phyloP scores from a whole-genome alignment of 2,797 vertebrate species.

The Neosilurus mollespiculum region DNA sequence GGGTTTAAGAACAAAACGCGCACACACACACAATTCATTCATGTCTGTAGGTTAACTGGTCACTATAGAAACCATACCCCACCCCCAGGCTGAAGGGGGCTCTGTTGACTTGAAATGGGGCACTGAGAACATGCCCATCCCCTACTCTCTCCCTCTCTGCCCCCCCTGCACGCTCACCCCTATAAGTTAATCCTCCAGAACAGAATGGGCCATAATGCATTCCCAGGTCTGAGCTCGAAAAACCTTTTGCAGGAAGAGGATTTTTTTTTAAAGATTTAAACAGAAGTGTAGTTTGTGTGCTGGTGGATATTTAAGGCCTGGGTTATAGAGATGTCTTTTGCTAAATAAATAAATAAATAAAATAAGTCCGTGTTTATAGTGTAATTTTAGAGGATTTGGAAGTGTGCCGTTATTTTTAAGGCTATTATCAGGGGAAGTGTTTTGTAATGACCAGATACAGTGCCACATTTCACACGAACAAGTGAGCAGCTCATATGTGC shows the following conservation, averaged over 20 bases:
- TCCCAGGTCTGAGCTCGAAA: conserved; percentile 63
- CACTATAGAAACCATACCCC: conserved; percentile 76
- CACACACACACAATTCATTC: conserved; percentile 59
- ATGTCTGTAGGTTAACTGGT: conserved; percentile 74
- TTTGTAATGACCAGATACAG: neutral
- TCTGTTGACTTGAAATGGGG: conserved; percentile 72
- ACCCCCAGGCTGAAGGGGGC: conserved; percentile 74
- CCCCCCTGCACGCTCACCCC: conserved; percentile 56
- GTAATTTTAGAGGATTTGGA: conserved; percentile 2
- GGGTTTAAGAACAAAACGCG: conserved; percentile 36
- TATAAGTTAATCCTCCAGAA: conserved; percentile 75
- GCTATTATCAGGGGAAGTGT: neutral
- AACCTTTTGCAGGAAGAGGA: conserved; percentile 61
- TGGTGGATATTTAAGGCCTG: neutral
- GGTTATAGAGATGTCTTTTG: neutral
- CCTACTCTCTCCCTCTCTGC: neutral
- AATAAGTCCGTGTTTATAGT: too few relatives aligned
- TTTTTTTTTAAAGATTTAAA: neutral
- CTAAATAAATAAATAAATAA: too few relatives aligned
- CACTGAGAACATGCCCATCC: conserved; percentile 50
- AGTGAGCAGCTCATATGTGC: neutral
- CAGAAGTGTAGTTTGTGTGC: neutral
- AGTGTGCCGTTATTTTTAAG: neutral
- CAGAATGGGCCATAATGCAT: conserved; percentile 68
- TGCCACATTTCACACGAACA: neutral